Conservation (phyloP, 1,140 invertebrate species). For the Delia radicum region DNA sequence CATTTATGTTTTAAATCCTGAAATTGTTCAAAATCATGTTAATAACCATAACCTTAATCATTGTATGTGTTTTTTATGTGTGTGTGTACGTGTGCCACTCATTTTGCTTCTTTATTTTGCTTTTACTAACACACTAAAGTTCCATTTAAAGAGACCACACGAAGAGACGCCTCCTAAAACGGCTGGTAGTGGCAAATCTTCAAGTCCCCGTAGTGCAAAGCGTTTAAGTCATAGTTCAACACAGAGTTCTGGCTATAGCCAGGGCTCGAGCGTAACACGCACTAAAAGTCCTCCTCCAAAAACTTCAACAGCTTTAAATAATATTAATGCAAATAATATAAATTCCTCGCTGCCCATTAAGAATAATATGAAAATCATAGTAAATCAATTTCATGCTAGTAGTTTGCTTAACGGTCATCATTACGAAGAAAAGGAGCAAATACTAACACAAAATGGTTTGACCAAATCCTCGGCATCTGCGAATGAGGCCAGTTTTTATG, state of each 20-base stretch:
- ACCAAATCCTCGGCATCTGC: constrained; percentile 47
- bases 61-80: neutral
- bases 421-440: constrained; percentile 43
- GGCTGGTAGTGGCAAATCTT: neutral
- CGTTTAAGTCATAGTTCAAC: neutral
- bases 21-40: too few relatives aligned
- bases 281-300: neutral
- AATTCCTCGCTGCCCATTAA: constrained; percentile 9
- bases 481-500: constrained; percentile 48
- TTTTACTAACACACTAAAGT: constrained; percentile 44
- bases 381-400: constrained; percentile 53
- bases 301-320: neutral
- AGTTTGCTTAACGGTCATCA: constrained; percentile 45
- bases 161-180: constrained; percentile 41
- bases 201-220: constrained; percentile 5
- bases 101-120: neutral
- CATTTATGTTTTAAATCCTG: too few relatives aligned
- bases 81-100: neutral
- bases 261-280: neutral
- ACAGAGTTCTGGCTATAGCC: neutral
- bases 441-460: constrained; percentile 50
- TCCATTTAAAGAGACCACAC: constrained; percentile 53
- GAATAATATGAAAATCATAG: constrained; percentile 44
- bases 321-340: neutral
- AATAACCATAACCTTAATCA: neutral